phyloP scores from a whole-genome alignment of 2,888 invertebrate genomes.

The Drosophila limbata region DNA sequence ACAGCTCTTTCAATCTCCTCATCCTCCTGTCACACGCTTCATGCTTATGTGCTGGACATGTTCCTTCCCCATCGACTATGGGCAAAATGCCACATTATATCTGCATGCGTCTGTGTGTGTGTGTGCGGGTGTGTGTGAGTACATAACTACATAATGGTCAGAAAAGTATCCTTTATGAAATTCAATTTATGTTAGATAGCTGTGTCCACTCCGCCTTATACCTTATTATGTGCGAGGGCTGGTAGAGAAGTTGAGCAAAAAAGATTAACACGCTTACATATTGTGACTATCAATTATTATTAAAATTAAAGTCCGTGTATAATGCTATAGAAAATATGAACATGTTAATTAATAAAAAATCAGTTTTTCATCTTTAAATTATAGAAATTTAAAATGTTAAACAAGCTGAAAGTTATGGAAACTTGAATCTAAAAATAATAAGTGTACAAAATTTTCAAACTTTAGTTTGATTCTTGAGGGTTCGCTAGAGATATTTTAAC shows the following conservation, averaged over 20 bases:
- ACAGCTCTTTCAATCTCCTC: conserved; percentile 19
- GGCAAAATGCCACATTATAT: conserved; percentile 42
- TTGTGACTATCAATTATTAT: background rate
- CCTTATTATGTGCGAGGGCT: conserved; percentile 32
- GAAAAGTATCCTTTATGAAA: conserved; percentile 75
- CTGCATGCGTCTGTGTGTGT: conserved; percentile 17
- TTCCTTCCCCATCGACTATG: conserved; percentile 23
- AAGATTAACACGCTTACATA: background rate
- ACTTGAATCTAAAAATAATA: no score
- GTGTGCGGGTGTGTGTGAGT: conserved; percentile 17
- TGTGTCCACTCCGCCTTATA: conserved; percentile 25
- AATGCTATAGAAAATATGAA: no score
- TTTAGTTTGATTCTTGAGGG: no score
- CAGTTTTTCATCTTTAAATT: no score
- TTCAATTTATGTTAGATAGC: conserved; percentile 68
- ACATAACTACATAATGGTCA: conserved; percentile 62
- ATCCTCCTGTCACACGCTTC: background rate
- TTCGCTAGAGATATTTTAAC: no score
- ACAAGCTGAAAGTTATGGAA: no score
- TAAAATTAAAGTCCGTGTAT: no score
- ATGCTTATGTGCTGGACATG: conserved; percentile 18
- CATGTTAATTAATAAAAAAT: no score
- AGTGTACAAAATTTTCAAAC: no score
- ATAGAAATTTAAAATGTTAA: no score
- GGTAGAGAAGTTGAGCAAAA: conserved; percentile 1